phyloP scores from a whole-genome alignment of 2,888 invertebrate species.

The Hemistola chrysoprasaria region DNA sequence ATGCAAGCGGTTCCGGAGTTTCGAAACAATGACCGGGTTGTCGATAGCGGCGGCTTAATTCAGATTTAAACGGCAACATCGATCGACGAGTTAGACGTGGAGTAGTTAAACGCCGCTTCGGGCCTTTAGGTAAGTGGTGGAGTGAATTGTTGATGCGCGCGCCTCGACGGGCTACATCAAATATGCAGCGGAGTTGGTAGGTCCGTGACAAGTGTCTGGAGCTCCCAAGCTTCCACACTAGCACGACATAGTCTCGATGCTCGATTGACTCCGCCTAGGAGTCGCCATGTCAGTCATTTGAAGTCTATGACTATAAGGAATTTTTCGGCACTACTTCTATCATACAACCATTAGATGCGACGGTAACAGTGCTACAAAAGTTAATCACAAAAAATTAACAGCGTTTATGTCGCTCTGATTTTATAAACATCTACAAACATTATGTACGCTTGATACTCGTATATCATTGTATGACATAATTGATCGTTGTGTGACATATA shows the following conservation, averaged over 20 bases:
- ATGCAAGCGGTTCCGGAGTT: constrained; percentile 29
- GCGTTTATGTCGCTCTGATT: too few relatives aligned
- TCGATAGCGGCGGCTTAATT: constrained; percentile 49
- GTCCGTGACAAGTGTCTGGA: constrained; percentile 39
- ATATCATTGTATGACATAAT: too few relatives aligned
- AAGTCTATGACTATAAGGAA: too few relatives aligned
- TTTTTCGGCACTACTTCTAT: too few relatives aligned
- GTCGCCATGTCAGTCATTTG: too few relatives aligned
- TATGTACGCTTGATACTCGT: too few relatives aligned
- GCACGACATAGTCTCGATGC: constrained; percentile 48
- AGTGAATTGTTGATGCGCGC: constrained; percentile 63
- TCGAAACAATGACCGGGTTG: constrained; percentile 40
- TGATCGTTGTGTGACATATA: too few relatives aligned
- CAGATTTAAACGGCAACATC: constrained; percentile 53
- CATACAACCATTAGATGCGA: too few relatives aligned
- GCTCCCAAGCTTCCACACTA: constrained; percentile 29
- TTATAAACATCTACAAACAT: too few relatives aligned
- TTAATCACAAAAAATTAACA: too few relatives aligned
- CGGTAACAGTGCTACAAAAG: too few relatives aligned
- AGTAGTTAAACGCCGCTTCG: constrained; percentile 50
- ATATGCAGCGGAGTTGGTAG: constrained; percentile 63
- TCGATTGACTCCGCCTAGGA: too few relatives aligned
- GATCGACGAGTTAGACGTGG: constrained; percentile 46
- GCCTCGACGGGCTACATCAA: constrained; percentile 56
- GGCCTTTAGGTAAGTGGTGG: constrained; percentile 55